Evolutionary conservation across 2,113 vertebrate species (phyloP).

Genomic region (Theristicus caerulescens): DNA sequence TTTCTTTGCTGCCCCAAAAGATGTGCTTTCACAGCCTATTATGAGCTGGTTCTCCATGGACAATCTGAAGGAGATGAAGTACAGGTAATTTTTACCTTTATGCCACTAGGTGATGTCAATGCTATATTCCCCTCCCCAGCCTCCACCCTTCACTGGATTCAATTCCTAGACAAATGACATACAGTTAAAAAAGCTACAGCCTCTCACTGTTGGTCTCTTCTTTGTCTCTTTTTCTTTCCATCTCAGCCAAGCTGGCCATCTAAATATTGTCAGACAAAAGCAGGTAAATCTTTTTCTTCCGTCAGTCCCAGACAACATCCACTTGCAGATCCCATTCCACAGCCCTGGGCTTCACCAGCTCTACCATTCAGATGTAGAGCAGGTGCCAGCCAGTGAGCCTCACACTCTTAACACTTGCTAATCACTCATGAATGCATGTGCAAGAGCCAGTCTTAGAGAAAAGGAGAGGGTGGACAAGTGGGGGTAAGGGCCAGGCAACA

Average conservation of each 20-base stretch:
- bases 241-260: not conserved
- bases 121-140: not conserved
- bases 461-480: not conserved
- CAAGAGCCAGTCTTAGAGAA: not conserved
- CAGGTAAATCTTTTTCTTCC: conserved; percentile 61
- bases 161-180: not conserved
- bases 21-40: not conserved
- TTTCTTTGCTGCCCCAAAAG: not conserved
- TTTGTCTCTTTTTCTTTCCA: conserved; percentile 1
- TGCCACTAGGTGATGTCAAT: not conserved
- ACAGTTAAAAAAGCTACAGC: not conserved
- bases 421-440: conserved; percentile 5
- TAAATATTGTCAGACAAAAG: conserved; percentile 46
- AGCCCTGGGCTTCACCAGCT: not conserved
- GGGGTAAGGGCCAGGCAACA: not conserved
- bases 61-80: not conserved
- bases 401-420: conserved; percentile 51
- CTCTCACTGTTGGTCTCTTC: not conserved
- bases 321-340: conserved; percentile 54
- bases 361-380: conserved; percentile 58
- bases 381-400: conserved; percentile 27
- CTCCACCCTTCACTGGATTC: not conserved
- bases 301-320: conserved; percentile 40
- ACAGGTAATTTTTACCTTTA: not conserved
- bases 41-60: not conserved